These are phyloP conservation scores for Hymenochirus boettgeri DNA, from an alignment of 2,113 vertebrate species.

Conservation along the genomic window DNA sequence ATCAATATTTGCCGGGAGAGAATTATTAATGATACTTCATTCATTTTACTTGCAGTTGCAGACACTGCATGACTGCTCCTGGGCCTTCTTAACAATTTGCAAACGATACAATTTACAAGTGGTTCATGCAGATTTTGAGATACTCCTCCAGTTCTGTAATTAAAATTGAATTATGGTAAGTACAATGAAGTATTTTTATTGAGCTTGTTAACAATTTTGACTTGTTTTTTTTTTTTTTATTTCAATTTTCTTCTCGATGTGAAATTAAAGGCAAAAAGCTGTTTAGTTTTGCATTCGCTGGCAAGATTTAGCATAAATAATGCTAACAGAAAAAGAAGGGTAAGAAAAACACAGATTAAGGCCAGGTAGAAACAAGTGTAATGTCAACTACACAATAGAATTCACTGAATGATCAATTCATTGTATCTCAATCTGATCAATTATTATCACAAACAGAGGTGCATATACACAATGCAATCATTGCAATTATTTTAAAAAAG, in stretches of 20 bases:
- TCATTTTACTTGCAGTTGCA: slow-evolving; percentile 17
- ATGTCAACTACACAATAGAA: too few species aligned
- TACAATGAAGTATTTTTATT: slow-evolving; percentile 23
- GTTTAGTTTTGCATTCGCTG: slow-evolving; percentile 5
- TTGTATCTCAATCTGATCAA: too few species aligned
- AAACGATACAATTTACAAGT: slow-evolving; percentile 35
- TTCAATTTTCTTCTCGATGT: not conserved
- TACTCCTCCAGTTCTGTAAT: slow-evolving; percentile 37
- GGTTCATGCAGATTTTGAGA: slow-evolving; percentile 37
- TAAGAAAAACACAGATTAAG: too few species aligned
- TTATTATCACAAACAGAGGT: too few species aligned
- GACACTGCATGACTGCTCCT: slow-evolving; percentile 35
- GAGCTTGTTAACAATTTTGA: slow-evolving; percentile 33
- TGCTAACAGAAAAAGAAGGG: too few species aligned
- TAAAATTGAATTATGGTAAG: slow-evolving; percentile 33
- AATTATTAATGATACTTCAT: slow-evolving; percentile 10
- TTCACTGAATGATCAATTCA: too few species aligned
- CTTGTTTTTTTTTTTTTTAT: slow-evolving; percentile 1
- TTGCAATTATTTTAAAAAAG: too few species aligned
- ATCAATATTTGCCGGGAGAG: not conserved
- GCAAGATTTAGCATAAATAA: too few species aligned
- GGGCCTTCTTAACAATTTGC: slow-evolving; percentile 40
- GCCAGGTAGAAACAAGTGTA: too few species aligned
- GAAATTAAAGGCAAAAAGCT: slow-evolving; percentile 12
- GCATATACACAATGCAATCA: too few species aligned